These are phyloP conservation scores for Chrysomallon squamiferum DNA, from an alignment of 1,140 invertebrate species.

Conservation along the genomic window DNA sequence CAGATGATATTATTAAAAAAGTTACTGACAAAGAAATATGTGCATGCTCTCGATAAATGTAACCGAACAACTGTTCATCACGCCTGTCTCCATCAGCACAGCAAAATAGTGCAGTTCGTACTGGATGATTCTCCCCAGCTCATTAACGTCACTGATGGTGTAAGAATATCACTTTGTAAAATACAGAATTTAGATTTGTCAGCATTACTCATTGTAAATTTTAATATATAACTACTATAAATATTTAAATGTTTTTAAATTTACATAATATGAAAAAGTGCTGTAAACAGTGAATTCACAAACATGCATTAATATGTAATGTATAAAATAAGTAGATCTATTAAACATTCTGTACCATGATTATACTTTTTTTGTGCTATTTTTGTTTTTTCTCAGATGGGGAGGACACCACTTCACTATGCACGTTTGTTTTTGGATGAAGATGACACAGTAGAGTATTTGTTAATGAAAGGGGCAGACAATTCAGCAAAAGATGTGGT, in stretches of 20 bases:
- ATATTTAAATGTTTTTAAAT: too few relatives aligned
- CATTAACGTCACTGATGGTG: conserved; percentile 41
- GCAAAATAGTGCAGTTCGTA: conserved; percentile 26
- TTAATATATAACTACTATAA: too few relatives aligned
- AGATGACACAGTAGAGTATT: conserved; percentile 24
- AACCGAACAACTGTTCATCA: conserved; percentile 46
- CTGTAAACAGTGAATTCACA: too few relatives aligned
- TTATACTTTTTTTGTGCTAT: too few relatives aligned
- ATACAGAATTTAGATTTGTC: too few relatives aligned
- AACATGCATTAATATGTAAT: too few relatives aligned
- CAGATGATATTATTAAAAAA: conserved; percentile 19
- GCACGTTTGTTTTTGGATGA: conserved; percentile 43
- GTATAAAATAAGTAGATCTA: too few relatives aligned
- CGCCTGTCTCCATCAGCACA: conserved; percentile 34
- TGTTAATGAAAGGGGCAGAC: conserved; percentile 33
- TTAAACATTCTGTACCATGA: too few relatives aligned
- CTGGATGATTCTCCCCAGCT: conserved; percentile 32
- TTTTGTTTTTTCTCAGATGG: conserved; percentile 30
- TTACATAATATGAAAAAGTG: too few relatives aligned
- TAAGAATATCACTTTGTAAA: conserved; percentile 17
- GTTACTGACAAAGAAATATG: conserved; percentile 42
- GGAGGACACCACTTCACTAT: conserved; percentile 48
- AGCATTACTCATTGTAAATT: too few relatives aligned
- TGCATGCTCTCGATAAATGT: conserved; percentile 43
- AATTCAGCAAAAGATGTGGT: conserved; percentile 32